Percentiles rank a stretch among this genome's conserved stretches.
Conservation (phyloP, 2,888 invertebrate genomes). For the Trichogramma evanescens region DNA sequence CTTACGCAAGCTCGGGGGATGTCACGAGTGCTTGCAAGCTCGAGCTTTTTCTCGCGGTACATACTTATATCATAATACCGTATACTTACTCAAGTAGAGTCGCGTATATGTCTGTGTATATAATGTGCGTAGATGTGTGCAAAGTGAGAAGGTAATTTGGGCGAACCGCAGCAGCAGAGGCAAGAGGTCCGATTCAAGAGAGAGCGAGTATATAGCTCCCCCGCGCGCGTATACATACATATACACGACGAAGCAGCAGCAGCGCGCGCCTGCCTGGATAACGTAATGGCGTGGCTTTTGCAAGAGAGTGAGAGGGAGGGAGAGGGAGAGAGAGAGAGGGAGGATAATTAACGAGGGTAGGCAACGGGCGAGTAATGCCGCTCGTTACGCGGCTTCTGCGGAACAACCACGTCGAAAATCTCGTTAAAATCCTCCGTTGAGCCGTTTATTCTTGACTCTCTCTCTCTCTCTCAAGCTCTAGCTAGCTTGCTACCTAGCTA, state of each 20-base stretch:
- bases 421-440: constrained; percentile 18
- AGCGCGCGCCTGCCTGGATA: constrained; percentile 10
- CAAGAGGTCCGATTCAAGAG: not conserved
- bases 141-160: constrained; percentile 43
- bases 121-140: constrained; percentile 16
- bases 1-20: no score
- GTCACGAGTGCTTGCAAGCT: no score
- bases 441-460: not conserved
- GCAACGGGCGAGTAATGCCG: constrained; percentile 40
- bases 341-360: constrained; percentile 45
- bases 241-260: not conserved
- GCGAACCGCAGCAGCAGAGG: constrained; percentile 32
- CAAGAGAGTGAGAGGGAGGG: constrained; percentile 3
- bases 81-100: no score
- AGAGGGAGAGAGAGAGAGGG: constrained; percentile 12
- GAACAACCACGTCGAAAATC: constrained; percentile 25
- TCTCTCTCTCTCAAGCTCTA: not conserved
- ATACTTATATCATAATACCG: no score
- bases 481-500: no score
- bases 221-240: not conserved
- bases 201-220: no score
- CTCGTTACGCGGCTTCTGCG: constrained; percentile 36
- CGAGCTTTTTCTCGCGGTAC: no score
- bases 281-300: constrained; percentile 15
- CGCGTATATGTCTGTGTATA: no score